phyloP scores from a whole-genome alignment of 2,113 vertebrate genomes.

The Tragelaphus strepsiceros region DNA sequence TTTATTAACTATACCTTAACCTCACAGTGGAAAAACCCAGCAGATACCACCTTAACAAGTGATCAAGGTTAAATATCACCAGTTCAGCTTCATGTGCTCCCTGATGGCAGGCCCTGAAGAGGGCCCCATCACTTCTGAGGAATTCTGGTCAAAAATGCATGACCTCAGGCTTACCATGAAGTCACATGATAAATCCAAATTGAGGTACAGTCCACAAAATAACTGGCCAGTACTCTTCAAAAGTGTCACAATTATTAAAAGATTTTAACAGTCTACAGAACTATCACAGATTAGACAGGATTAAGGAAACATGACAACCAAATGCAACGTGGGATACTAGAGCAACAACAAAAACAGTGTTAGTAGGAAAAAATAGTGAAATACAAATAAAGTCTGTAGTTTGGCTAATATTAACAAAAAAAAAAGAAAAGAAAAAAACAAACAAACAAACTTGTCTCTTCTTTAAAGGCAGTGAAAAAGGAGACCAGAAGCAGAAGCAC shows the following conservation, averaged over 20 bases:
- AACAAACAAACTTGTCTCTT: not conserved
- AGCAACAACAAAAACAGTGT: not conserved
- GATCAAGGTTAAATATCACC: not conserved
- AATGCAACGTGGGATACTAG: not conserved
- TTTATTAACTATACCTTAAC: not conserved
- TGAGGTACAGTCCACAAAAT: not conserved
- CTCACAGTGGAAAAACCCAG: not conserved
- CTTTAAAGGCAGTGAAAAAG: not conserved
- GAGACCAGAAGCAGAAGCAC: not conserved
- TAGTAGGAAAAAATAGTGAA: not conserved
- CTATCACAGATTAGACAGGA: not conserved
- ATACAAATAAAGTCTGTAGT: not conserved
- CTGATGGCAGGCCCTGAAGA: not conserved
- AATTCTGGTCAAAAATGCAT: not conserved
- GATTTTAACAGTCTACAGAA: not conserved
- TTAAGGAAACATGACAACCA: not conserved
- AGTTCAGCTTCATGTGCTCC: rapidly evolving
- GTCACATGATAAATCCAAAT: not conserved
- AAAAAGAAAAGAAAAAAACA: not conserved
- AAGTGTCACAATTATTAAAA: not conserved
- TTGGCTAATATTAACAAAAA: not conserved
- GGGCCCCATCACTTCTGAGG: not conserved
- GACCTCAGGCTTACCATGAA: not conserved
- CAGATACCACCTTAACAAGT: not conserved
- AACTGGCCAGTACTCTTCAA: not conserved